These are phyloP conservation scores for Orthonychiurus folsomi DNA, from an alignment of 2,888 invertebrate species.

Conservation along the genomic window DNA sequence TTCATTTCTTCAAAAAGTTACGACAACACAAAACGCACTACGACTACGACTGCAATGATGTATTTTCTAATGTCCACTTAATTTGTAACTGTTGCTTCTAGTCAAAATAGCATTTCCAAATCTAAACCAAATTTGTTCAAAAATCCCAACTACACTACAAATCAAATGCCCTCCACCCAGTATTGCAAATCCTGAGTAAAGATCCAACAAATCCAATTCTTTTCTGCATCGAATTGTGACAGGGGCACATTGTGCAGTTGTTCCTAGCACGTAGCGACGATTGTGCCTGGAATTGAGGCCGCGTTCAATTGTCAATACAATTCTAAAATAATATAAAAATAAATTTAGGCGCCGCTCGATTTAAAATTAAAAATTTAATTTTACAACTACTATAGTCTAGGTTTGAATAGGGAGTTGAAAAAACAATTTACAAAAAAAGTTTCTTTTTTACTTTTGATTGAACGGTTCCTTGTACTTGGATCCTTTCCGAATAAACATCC, in stretches of 20 bases:
- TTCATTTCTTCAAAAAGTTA: no score
- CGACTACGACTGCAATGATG: background rate
- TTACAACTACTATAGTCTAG: no score
- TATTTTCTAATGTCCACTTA: background rate
- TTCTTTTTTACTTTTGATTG: constrained; percentile 4
- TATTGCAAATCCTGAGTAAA: background rate
- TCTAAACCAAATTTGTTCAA: background rate
- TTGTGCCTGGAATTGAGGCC: background rate
- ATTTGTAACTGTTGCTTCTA: no score
- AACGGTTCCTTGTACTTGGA: background rate
- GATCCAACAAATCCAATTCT: background rate
- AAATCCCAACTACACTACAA: background rate
- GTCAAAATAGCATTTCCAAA: no score
- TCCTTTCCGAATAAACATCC: background rate
- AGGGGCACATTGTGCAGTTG: background rate
- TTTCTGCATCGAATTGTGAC: background rate
- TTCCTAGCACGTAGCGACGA: background rate
- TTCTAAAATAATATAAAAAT: background rate
- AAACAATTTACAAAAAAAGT: constrained; percentile 2
- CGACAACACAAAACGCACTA: background rate
- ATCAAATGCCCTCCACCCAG: background rate
- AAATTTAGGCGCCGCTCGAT: no score
- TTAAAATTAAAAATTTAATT: no score
- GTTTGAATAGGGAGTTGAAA: no score
- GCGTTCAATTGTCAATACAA: background rate